A percentile compares a stretch with the other conserved stretches of the same genome.
These are phyloP conservation scores for Amitus sp. DNA, from an alignment of 2,888 invertebrate genomes.

Conservation along the genomic window DNA sequence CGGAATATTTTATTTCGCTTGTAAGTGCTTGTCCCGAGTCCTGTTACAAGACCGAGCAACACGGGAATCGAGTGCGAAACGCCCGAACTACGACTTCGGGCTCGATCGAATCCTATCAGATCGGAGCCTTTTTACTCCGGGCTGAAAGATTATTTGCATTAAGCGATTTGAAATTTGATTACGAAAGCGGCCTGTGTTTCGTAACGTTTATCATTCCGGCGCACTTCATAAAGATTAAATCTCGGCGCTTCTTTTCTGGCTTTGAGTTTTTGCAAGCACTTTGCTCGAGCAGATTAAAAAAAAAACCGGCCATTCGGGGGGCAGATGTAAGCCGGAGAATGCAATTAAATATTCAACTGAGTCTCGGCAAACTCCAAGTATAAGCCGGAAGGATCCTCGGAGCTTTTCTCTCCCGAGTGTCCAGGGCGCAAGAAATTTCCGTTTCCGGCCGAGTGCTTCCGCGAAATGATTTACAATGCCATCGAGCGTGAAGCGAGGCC, in stretches of 20 bases:
- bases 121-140: too few relatives aligned
- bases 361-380: too few relatives aligned
- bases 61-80: background rate
- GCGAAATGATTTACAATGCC: conserved; percentile 64
- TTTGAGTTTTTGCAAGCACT: background rate
- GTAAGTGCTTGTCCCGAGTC: conserved; percentile 32
- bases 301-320: background rate
- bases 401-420: conserved; percentile 33
- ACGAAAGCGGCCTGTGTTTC: too few relatives aligned
- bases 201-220: too few relatives aligned
- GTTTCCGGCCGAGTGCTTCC: conserved; percentile 63
- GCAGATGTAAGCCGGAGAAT: background rate
- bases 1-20: conserved; percentile 37
- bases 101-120: too few relatives aligned
- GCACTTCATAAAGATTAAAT: too few relatives aligned
- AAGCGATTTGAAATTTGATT: too few relatives aligned
- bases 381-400: conserved; percentile 32
- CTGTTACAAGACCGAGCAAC: background rate
- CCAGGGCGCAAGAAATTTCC: conserved; percentile 51
- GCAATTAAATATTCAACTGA: conserved; percentile 28
- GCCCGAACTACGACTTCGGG: too few relatives aligned
- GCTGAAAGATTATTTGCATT: too few relatives aligned
- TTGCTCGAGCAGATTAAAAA: background rate
- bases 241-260: background rate
- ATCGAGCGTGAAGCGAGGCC: conserved; percentile 53